Percentiles rank a stretch among this genome's conserved stretches.
Conservation (phyloP, 2,113 vertebrate genomes). For the Empidonax alnorum region DNA sequence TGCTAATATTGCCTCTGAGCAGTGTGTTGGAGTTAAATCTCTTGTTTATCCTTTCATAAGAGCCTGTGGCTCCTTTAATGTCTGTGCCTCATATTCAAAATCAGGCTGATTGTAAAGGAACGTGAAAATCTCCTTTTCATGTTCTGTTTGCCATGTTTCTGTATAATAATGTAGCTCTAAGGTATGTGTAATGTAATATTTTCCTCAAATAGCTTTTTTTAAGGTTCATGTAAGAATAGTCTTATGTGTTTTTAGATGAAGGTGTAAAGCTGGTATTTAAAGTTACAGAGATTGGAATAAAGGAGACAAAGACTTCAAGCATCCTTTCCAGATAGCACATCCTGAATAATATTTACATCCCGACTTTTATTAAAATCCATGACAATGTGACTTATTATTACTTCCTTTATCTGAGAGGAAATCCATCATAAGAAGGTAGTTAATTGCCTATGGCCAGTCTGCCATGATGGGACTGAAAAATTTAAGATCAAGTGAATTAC, state of each 20-base stretch:
- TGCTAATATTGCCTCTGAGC: not conserved
- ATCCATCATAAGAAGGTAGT: not conserved
- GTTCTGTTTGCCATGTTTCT: not conserved
- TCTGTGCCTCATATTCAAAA: rapidly evolving
- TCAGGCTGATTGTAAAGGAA: not conserved
- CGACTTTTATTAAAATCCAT: not conserved
- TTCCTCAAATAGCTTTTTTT: not conserved
- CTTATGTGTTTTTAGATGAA: not conserved
- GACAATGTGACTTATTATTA: not conserved
- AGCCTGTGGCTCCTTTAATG: not conserved
- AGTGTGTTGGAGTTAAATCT: not conserved
- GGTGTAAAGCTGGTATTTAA: not conserved
- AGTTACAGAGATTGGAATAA: not conserved
- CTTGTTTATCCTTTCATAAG: not conserved
- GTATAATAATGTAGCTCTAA: not conserved
- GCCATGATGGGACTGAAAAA: not conserved
- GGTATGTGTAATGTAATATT: not conserved
- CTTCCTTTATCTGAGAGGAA: not conserved
- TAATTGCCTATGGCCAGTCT: not conserved
- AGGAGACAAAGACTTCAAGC: not conserved
- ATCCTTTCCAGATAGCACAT: not conserved
- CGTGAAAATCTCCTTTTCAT: not conserved
- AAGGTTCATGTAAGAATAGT: not conserved
- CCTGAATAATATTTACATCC: not conserved
- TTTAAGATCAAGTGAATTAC: not conserved